phyloP scores from a whole-genome alignment of 1,140 invertebrate species.

The Sinella curviseta region DNA sequence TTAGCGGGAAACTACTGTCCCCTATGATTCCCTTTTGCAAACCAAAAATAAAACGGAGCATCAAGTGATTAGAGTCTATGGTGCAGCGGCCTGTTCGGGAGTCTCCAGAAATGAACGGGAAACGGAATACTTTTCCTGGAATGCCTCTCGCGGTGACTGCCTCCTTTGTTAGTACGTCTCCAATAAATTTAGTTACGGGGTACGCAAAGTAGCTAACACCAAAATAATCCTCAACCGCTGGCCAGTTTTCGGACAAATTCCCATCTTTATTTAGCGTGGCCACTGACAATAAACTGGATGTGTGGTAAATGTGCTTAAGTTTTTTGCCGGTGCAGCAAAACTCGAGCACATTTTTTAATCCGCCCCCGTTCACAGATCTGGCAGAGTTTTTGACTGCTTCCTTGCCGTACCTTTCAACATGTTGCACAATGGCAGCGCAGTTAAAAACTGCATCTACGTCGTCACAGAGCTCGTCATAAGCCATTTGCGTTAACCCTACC shows the following conservation, averaged over 20 bases:
- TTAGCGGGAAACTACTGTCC: background rate
- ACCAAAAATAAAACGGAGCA: background rate
- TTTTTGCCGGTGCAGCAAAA: background rate
- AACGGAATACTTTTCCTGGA: background rate
- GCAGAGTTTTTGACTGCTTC: background rate
- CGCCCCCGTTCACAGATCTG: background rate
- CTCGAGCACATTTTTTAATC: background rate
- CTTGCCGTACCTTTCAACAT: background rate
- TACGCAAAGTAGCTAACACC: background rate
- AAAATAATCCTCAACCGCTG: background rate
- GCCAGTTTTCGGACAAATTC: background rate
- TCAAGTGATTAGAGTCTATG: background rate
- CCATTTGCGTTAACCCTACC: background rate
- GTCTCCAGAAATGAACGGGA: background rate
- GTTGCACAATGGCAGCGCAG: background rate
- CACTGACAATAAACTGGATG: background rate
- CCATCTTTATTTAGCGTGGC: background rate
- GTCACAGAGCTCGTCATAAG: background rate
- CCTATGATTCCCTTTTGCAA: background rate
- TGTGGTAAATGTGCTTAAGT: background rate
- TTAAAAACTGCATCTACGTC: background rate
- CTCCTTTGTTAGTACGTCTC: background rate
- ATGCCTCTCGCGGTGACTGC: background rate
- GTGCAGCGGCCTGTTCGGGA: background rate
- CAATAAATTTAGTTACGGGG: conserved; percentile 14